These are phyloP conservation scores for Cantharis lateralis DNA, from an alignment of 2,888 invertebrate genomes.

Conservation along the genomic window DNA sequence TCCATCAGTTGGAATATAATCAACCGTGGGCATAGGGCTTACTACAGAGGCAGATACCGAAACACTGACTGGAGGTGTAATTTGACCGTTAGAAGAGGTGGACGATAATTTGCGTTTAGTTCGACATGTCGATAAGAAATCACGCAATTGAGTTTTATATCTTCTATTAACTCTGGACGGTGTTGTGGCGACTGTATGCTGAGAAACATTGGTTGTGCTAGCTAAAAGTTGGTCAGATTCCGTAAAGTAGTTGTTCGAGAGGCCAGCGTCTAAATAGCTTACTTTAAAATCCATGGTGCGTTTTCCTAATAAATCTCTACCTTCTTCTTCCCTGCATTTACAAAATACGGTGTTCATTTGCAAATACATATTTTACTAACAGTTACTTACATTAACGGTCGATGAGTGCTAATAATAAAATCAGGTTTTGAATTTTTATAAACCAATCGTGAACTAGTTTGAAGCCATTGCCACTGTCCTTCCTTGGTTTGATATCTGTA, in stretches of 20 bases:
- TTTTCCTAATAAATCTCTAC: slow-evolving; percentile 94
- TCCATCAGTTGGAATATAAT: slow-evolving; percentile 70
- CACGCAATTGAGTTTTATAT: slow-evolving; percentile 91
- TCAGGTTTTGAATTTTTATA: slow-evolving; percentile 99
- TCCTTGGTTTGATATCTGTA: slow-evolving; percentile 96
- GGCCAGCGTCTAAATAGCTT: slow-evolving; percentile 92
- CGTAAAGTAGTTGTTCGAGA: slow-evolving; percentile 89
- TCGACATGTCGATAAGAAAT: slow-evolving; percentile 90
- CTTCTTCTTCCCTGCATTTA: slow-evolving; percentile 91
- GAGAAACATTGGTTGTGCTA: slow-evolving; percentile 61
- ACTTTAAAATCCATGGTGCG: slow-evolving; percentile 99
- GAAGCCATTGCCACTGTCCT: slow-evolving; percentile 96
- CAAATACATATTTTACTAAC: background rate
- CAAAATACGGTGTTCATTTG: background rate
- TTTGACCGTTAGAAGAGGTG: slow-evolving; percentile 49
- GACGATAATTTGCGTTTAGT: slow-evolving; percentile 64
- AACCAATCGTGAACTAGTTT: slow-evolving; percentile 94
- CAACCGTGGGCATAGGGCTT: slow-evolving; percentile 64
- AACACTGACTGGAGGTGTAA: slow-evolving; percentile 55
- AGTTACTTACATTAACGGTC: slow-evolving; percentile 90
- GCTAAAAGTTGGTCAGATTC: slow-evolving; percentile 79
- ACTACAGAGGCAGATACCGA: slow-evolving; percentile 63
- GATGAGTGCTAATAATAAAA: slow-evolving; percentile 97
- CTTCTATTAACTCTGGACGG: slow-evolving; percentile 84
- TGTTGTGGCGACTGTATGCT: slow-evolving; percentile 62